These are phyloP conservation scores for Hemiscyllium ocellatum DNA, from an alignment of 2,113 vertebrate genomes.

Conservation along the genomic window DNA sequence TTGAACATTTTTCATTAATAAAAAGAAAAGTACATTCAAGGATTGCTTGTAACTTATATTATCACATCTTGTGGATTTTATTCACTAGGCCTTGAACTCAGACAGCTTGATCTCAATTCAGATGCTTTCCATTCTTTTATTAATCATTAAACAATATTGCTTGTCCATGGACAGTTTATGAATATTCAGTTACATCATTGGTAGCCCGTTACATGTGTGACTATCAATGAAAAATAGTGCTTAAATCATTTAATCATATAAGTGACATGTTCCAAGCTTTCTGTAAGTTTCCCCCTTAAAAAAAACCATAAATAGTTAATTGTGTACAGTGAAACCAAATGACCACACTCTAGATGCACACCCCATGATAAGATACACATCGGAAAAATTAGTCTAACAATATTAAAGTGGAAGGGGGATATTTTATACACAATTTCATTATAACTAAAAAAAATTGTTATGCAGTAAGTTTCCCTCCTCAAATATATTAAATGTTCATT, in stretches of 20 bases:
- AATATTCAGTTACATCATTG: background rate
- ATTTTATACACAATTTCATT: background rate
- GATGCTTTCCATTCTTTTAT: background rate
- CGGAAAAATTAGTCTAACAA: background rate
- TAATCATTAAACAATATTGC: background rate
- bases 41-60: background rate
- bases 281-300: background rate
- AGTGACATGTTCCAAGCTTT: background rate
- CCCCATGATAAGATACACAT: background rate
- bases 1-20: conserved; percentile 34
- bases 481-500: background rate
- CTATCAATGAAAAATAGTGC: background rate
- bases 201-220: background rate
- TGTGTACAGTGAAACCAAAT: background rate
- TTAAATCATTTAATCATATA: background rate
- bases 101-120: background rate
- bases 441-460: background rate
- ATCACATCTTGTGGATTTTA: background rate
- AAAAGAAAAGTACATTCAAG: conserved; percentile 24
- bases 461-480: background rate
- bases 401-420: background rate
- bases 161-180: background rate
- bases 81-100: background rate
- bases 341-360: background rate
- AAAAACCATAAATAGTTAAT: background rate